A percentile compares a stretch with the other conserved stretches of the same genome.
These are phyloP conservation scores for Drosophila watanabei DNA, from an alignment of 1,140 invertebrate genomes.

Conservation along the genomic window DNA sequence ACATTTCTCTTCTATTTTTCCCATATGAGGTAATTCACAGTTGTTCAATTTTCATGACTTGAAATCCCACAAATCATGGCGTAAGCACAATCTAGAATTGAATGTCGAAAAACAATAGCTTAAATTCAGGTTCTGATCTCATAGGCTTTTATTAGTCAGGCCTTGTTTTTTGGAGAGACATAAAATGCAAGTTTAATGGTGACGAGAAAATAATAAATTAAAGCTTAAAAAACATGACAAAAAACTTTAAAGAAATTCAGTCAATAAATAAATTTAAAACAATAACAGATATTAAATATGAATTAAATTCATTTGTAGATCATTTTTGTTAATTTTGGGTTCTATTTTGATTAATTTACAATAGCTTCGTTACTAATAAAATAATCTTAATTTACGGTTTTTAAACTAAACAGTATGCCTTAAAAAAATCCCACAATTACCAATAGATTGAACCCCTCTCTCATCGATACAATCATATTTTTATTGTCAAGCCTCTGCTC, in stretches of 20 bases:
- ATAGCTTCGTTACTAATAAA: background rate
- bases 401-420: background rate
- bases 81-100: constrained; percentile 12
- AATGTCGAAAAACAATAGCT: constrained; percentile 23
- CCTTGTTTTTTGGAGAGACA: background rate
- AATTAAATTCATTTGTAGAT: too few species aligned
- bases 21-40: constrained; percentile 18
- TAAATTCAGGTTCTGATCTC: constrained; percentile 23
- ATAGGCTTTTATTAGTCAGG: constrained; percentile 18
- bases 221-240: background rate
- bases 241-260: background rate
- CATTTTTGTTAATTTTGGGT: too few species aligned
- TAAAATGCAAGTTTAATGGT: constrained; percentile 9
- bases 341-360: too few species aligned
- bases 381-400: background rate
- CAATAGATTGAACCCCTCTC: constrained; percentile 11
- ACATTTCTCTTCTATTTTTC: background rate
- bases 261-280: background rate
- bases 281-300: too few species aligned
- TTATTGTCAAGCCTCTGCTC: constrained; percentile 29
- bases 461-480: constrained; percentile 8
- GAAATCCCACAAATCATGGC: constrained; percentile 14
- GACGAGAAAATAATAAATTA: background rate
- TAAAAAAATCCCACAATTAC: constrained; percentile 23
- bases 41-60: constrained; percentile 19